Percentiles rank a stretch among this genome's conserved stretches.
Conservation (phyloP, 2,797 vertebrate species). For the Merluccius polli region DNA sequence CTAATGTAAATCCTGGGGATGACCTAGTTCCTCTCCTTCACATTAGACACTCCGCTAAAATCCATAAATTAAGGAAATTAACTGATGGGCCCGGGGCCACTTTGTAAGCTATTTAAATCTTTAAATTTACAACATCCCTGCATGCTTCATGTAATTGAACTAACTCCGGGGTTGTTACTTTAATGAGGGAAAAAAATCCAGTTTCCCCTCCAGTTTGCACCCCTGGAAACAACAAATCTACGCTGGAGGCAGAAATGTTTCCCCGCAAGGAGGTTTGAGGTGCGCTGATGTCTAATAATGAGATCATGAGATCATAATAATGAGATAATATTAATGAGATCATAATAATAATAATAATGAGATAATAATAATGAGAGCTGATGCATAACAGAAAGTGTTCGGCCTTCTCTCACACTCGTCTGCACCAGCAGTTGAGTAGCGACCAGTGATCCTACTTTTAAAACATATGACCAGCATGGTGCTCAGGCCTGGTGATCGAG, state of each 20-base stretch:
- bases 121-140: conserved; percentile 99
- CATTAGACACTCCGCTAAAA: conserved; percentile 88
- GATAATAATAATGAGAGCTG: background rate
- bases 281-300: background rate
- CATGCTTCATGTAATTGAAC: conserved; percentile 99
- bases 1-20: conserved; percentile 75
- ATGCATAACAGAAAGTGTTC: background rate
- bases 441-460: background rate
- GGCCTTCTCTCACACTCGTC: background rate
- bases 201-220: conserved; percentile 83
- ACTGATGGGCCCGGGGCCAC: conserved; percentile 95
- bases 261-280: conserved; percentile 5
- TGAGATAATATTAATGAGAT: too few species aligned
- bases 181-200: conserved; percentile 91
- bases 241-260: conserved; percentile 72
- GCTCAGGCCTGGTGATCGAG: too few species aligned
- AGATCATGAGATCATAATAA: too few species aligned
- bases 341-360: too few species aligned
- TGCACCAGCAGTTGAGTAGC: background rate
- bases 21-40: conserved; percentile 91
- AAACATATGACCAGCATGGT: too few species aligned
- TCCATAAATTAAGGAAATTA: conserved; percentile 99
- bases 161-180: conserved; percentile 98
- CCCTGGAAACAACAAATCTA: conserved; percentile 81
- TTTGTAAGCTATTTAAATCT: conserved; percentile 99